Base-by-base conservation (phyloP, 2,797 vertebrate genomes). In the Rhinichthys osculus region DNA sequence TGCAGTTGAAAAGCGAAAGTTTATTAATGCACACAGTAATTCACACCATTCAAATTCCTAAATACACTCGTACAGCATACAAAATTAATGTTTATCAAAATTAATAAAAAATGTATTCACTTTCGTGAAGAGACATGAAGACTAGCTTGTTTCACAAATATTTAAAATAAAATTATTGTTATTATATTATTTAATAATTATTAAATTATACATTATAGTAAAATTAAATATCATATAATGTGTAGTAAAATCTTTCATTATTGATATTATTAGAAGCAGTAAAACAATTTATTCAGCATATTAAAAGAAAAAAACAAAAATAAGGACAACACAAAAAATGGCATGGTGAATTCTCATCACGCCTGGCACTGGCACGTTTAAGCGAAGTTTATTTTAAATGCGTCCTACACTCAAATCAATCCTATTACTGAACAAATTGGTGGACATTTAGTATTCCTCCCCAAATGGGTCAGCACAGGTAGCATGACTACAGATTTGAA, bases 11-110 rank as follows among this genome's bases (percentile, higher is more conserved):
- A 35, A 35, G 33, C 4, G 33, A 35, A 35, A 87, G 93, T 92
- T 93, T 92, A 93, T 93, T 94, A 91, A 94, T 93, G 92, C 87
- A 89, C 90, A 92, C 89, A 93, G 93, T 92, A 92, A 90, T 91
- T 89, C 89, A 91, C 90, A 82, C 27, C 80, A 85, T 84, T 1
- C 90, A 92, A 92, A 57, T 89, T 82, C 89, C 90, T 13, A 78
- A 89, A 90, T 89, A 87, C 88, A 64, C 54, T 59, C 54, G 1
- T 16, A 11, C n/a, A 13, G n/a, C 59, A 80, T 66, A 9, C 23
- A 16, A 47, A 78, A 78, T 27, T 1, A 6, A 42, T n/a, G 35
- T 78, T 42, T 1, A 13, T 4, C 17, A 62, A 62, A 47, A 66
- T 23, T 7, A 40, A 42, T 11, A 11, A 30, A 80, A 66, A 66